These are phyloP conservation scores for Dasyprocta punctata DNA, from an alignment of 2,113 vertebrate genomes.

Conservation along the genomic window DNA sequence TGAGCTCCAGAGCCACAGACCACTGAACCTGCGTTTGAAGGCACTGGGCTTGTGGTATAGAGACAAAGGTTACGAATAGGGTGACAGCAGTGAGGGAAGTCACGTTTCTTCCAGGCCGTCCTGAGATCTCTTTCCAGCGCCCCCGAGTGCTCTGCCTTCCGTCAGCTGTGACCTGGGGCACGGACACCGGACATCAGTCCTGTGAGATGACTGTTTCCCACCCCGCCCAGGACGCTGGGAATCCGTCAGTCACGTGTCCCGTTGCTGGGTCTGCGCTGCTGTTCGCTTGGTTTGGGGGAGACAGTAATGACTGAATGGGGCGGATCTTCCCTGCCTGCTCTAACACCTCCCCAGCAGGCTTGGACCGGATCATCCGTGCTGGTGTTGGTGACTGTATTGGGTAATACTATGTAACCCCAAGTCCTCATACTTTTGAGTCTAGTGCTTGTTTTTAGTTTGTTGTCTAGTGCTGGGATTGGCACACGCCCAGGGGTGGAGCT, in stretches of 20 bases:
- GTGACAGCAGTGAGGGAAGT: not conserved
- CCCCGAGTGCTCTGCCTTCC: not conserved
- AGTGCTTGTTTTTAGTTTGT: too few relatives aligned
- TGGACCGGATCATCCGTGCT: not conserved
- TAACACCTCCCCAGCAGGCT: not conserved
- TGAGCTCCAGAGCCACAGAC: not conserved
- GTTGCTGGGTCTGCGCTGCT: too few relatives aligned
- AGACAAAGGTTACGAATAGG: not conserved
- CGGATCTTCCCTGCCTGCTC: not conserved
- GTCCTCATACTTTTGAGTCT: too few relatives aligned
- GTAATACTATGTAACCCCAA: too few relatives aligned
- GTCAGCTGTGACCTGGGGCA: not conserved
- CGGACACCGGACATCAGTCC: not conserved
- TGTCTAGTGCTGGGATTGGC: too few relatives aligned
- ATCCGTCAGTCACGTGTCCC: not conserved
- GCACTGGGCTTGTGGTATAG: not conserved
- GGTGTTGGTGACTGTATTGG: too few relatives aligned
- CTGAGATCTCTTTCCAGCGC: not conserved
- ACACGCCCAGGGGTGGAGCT: too few relatives aligned
- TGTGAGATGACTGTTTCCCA: fast-evolving
- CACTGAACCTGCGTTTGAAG: not conserved
- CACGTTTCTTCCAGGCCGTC: not conserved
- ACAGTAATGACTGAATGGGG: not conserved
- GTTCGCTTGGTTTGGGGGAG: not conserved
- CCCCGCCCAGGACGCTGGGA: not conserved